phyloP scores from a whole-genome alignment of 1,140 invertebrate genomes.

The Drosophila lowei region DNA sequence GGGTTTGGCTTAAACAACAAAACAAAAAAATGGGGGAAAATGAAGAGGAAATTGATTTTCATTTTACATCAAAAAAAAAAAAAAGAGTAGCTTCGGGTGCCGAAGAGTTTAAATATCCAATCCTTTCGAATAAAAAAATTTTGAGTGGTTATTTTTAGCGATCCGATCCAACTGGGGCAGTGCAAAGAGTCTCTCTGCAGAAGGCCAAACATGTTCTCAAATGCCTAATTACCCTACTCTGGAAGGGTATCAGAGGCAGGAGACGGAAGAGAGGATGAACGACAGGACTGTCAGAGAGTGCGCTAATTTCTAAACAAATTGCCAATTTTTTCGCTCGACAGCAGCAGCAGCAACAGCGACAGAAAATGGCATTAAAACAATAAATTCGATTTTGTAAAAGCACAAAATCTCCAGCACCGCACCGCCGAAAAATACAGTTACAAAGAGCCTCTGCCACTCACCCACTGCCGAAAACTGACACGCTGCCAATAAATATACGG shows the following conservation, averaged over 20 bases:
- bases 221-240: too few relatives aligned
- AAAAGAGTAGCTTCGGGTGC: too few relatives aligned
- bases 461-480: slow-evolving; percentile 23
- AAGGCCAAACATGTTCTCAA: too few relatives aligned
- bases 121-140: too few relatives aligned
- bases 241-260: too few relatives aligned
- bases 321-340: slow-evolving; percentile 70
- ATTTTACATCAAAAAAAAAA: slow-evolving; percentile 65
- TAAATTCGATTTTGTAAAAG: slow-evolving; percentile 75
- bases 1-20: slow-evolving; percentile 31
- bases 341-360: slow-evolving; percentile 45
- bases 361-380: slow-evolving; percentile 80
- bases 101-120: too few relatives aligned
- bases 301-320: slow-evolving; percentile 81
- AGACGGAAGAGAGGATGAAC: background rate
- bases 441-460: background rate
- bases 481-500: slow-evolving; percentile 74
- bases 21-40: slow-evolving; percentile 1
- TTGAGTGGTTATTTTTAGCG: too few relatives aligned
- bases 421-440: slow-evolving; percentile 25
- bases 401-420: slow-evolving; percentile 8
- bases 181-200: too few relatives aligned
- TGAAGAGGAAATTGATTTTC: slow-evolving; percentile 68
- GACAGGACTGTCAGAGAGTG: slow-evolving; percentile 30
- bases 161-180: too few relatives aligned